Conservation (phyloP, 1,140 invertebrate species). For the Kradibia gibbosae region DNA sequence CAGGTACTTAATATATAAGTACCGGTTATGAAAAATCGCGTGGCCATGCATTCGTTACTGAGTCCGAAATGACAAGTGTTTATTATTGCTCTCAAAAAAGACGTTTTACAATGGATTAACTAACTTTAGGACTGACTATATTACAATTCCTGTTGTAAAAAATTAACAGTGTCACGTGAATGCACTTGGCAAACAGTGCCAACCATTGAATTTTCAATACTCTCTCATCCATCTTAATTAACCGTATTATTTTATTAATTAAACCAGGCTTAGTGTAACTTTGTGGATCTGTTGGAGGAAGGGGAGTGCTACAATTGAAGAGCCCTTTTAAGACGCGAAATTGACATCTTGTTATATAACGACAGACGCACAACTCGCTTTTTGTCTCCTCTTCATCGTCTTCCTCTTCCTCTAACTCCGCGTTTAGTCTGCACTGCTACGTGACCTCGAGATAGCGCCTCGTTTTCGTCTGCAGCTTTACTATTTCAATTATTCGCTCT, state of each 20-base stretch:
- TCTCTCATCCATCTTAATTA: neutral
- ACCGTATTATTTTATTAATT: slow-evolving; percentile 1
- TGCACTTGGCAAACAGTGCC: slow-evolving; percentile 3
- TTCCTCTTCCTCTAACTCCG: neutral
- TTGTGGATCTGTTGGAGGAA: neutral
- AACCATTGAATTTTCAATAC: neutral
- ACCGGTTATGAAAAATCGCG: neutral
- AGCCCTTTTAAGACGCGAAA: neutral
- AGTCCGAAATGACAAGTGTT: neutral
- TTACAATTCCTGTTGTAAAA: neutral
- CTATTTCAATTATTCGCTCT: slow-evolving; percentile 11
- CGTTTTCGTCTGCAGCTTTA: neutral
- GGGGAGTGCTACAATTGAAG: neutral
- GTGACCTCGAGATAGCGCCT: neutral
- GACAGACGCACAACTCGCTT: neutral
- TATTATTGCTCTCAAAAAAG: neutral
- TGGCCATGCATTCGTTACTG: neutral
- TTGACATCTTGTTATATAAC: slow-evolving; percentile 1
- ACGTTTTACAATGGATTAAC: neutral
- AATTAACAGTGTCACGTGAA: neutral
- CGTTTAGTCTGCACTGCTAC: neutral
- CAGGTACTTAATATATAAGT: neutral
- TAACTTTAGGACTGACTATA: neutral
- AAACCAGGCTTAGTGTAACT: neutral
- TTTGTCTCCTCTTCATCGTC: neutral